phyloP scores from a whole-genome alignment of 2,113 vertebrate genomes.

The Calyptommatus sinebrachiatus region DNA sequence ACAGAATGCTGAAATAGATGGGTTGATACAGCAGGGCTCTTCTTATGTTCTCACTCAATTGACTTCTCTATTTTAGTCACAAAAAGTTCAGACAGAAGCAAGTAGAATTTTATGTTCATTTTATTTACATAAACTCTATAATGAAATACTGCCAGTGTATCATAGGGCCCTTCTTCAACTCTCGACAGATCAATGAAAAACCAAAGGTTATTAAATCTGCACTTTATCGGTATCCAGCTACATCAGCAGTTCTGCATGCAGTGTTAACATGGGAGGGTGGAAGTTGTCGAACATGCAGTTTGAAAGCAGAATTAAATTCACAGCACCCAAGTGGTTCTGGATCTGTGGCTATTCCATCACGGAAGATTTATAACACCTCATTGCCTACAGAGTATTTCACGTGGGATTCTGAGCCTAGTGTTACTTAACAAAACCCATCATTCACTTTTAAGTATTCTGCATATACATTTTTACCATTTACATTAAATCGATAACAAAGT shows the following conservation, averaged over 20 bases:
- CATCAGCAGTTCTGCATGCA: constrained; percentile 45
- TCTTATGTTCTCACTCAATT: too few relatives aligned
- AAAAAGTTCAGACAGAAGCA: constrained; percentile 28
- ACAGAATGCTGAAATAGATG: too few relatives aligned
- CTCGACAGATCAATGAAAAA: constrained; percentile 46
- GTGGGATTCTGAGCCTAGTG: constrained; percentile 13
- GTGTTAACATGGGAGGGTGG: constrained; percentile 28
- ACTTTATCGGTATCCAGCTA: constrained; percentile 31
- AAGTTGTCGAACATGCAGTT: constrained; percentile 47
- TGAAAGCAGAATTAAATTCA: constrained; percentile 42
- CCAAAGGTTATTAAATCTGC: constrained; percentile 51
- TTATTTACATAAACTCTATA: constrained; percentile 43
- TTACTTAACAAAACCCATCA: constrained; percentile 39
- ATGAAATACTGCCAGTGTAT: constrained; percentile 14
- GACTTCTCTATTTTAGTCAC: constrained; percentile 20
- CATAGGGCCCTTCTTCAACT: constrained; percentile 23
- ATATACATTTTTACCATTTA: constrained; percentile 26
- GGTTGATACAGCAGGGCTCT: too few relatives aligned
- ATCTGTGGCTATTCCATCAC: constrained; percentile 36
- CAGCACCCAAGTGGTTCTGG: constrained; percentile 31
- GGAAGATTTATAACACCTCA: constrained; percentile 32
- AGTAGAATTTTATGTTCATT: constrained; percentile 35
- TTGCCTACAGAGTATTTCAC: constrained; percentile 38
- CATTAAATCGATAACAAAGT: constrained; percentile 25
- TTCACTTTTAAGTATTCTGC: constrained; percentile 15